Evolutionary conservation across 1,140 invertebrate species (phyloP), one percentile per base, ranked within the genome.

Genomic region (Drosophila sulfurigaster): DNA sequence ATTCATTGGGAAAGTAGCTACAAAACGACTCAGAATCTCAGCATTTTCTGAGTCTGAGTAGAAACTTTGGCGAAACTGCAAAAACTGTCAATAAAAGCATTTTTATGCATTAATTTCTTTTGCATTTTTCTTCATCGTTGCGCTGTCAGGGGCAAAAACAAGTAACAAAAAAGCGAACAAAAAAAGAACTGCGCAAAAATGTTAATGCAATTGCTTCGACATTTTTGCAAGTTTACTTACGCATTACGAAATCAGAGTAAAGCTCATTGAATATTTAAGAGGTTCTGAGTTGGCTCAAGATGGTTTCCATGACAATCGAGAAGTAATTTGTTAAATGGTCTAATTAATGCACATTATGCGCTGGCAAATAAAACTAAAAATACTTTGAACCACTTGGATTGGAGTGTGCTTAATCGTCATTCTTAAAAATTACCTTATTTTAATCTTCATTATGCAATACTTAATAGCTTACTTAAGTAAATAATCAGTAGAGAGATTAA

Each of bases 31-130:
- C 49, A 25, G 30, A 68, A 69, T 46, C 28, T 32, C 20, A 16
- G 66, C 59, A 63, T 4, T 51, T 11, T 51, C 48, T 25, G 20
- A 51, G 13, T 49, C 48, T 49, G 20, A 25, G 20, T 25, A 25
- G 20, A 25, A 25, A 75, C 59, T 73, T 8, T 63, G 30, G 15
- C 35, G 20, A 41, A 32, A 46, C 46, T 59, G 78, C 73, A 64
- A 75, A 81, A 88, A 88, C 69, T 83, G 85, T 80, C 74, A 83
- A 83, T 89, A 88, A 81, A 79, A 69, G 80, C 73, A 88, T 78
- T 87, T 83, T 80, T 75, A 80, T 75, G 80, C 80, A 83, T 70
- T 82, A 66, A 77, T 70, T 87, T 71, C 67, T 68, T 66, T 58
- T 52, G 45, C 59, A 68, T 64, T 87, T 76, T 58, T 77, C 68